A percentile compares a stretch with the other conserved stretches of the same genome.
Conservation (phyloP, 2,888 invertebrate genomes). For the Catocala fraxini region DNA sequence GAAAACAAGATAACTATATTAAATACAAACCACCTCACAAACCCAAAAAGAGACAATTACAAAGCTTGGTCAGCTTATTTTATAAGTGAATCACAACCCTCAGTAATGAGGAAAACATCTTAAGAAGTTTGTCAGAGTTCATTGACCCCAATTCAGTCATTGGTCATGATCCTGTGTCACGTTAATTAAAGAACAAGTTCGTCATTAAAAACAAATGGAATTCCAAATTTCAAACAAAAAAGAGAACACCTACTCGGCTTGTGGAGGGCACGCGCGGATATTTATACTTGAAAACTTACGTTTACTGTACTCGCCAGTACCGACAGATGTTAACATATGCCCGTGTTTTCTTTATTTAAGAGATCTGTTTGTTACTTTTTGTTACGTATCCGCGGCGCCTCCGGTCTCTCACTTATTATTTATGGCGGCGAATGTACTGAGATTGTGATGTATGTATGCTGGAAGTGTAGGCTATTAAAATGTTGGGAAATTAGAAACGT, state of each 20-base stretch:
- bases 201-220: slow-evolving; percentile 7
- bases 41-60: no score
- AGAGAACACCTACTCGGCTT: slow-evolving; percentile 1
- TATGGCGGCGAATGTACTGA: slow-evolving; percentile 79
- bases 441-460: slow-evolving; percentile 44
- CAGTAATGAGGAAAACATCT: no score
- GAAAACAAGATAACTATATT: no score
- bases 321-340: slow-evolving; percentile 86
- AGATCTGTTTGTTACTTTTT: slow-evolving; percentile 86
- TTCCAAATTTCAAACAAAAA: slow-evolving; percentile 11
- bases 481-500: slow-evolving; percentile 13
- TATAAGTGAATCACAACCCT: no score
- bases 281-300: slow-evolving; percentile 47
- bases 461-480: slow-evolving; percentile 46
- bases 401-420: slow-evolving; percentile 86
- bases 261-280: slow-evolving; percentile 39
- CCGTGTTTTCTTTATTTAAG: slow-evolving; percentile 87
- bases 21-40: no score
- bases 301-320: slow-evolving; percentile 63
- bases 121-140: no score
- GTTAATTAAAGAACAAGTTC: background rate
- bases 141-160: no score
- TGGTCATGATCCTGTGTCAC: no score
- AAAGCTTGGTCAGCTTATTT: no score
- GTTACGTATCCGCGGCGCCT: slow-evolving; percentile 83